Evolutionary conservation across 2,888 invertebrate species (phyloP).

Genomic region (Melieria crassipennis): DNA sequence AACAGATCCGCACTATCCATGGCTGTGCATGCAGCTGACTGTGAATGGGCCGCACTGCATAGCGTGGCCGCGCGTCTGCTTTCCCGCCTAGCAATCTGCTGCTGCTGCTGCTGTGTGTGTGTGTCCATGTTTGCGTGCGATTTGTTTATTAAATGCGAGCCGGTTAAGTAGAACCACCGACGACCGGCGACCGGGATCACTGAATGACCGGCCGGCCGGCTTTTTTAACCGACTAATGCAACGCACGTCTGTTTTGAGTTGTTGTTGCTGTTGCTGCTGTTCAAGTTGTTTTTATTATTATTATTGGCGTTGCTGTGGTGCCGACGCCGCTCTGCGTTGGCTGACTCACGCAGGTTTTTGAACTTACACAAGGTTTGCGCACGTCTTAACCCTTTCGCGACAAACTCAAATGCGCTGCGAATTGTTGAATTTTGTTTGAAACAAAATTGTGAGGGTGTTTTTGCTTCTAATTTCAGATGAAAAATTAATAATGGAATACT

Average conservation of each 20-base stretch:
- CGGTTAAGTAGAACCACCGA: conserved; percentile 22
- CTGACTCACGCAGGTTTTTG: conserved; percentile 54
- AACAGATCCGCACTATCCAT: neutral
- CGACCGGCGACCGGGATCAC: too few relatives aligned
- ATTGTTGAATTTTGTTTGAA: conserved; percentile 30
- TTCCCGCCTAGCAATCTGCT: too few relatives aligned
- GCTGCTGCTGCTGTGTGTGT: too few relatives aligned
- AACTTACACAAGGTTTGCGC: conserved; percentile 52
- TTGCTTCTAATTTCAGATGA: too few relatives aligned
- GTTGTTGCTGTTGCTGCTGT: conserved; percentile 26
- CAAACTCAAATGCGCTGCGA: too few relatives aligned
- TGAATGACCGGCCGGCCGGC: conserved; percentile 51
- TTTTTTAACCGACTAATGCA: conserved; percentile 48
- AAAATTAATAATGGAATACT: too few relatives aligned
- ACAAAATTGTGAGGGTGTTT: too few relatives aligned
- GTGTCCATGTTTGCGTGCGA: neutral
- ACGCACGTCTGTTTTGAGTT: conserved; percentile 22
- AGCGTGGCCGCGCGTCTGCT: neutral
- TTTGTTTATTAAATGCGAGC: conserved; percentile 29
- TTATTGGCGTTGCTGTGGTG: neutral
- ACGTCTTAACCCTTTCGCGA: neutral
- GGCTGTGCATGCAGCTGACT: neutral
- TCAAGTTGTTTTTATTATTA: neutral
- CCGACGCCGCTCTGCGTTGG: conserved; percentile 2
- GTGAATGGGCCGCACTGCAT: neutral